These are phyloP conservation scores for Cyprinodon diabolis DNA, from an alignment of 2,797 vertebrate species.

Conservation along the genomic window DNA sequence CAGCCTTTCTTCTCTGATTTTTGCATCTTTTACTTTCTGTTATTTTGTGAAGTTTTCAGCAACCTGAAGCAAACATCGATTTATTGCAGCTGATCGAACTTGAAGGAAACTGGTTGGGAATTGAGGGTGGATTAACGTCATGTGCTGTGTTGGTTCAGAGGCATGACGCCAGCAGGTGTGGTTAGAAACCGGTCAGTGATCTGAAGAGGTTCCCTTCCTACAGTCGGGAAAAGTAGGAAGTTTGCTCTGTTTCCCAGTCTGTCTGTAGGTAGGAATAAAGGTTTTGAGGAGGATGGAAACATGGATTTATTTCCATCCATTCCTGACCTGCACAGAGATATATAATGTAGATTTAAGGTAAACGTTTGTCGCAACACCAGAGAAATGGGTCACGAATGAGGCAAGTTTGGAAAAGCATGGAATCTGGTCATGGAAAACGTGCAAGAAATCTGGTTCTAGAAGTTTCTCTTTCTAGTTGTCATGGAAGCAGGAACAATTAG, in stretches of 20 bases:
- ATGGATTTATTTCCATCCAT: not conserved
- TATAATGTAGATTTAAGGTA: too few relatives aligned
- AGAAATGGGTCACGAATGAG: not conserved
- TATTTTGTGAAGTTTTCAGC: conserved; percentile 5
- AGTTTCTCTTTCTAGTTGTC: conserved; percentile 4
- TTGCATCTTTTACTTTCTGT: conserved; percentile 13
- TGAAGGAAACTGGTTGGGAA: conserved; percentile 14
- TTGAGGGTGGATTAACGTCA: not conserved
- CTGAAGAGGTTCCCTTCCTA: not conserved
- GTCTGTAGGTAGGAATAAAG: not conserved
- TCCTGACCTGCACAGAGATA: too few relatives aligned
- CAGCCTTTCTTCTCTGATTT: conserved; percentile 17
- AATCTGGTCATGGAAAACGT: not conserved
- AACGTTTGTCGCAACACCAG: not conserved
- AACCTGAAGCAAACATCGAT: conserved; percentile 4
- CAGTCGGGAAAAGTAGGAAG: not conserved
- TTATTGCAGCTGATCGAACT: conserved; percentile 11
- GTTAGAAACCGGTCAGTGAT: conserved; percentile 22
- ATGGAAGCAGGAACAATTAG: conserved; percentile 22
- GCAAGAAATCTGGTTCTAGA: not conserved
- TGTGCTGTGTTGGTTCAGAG: conserved; percentile 21
- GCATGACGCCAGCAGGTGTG: conserved; percentile 25
- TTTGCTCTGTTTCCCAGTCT: not conserved
- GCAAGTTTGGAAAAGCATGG: not conserved
- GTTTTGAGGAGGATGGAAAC: not conserved